Evolutionary conservation across 2,888 invertebrate species (phyloP).

Genomic region (Drosophila helvetica): DNA sequence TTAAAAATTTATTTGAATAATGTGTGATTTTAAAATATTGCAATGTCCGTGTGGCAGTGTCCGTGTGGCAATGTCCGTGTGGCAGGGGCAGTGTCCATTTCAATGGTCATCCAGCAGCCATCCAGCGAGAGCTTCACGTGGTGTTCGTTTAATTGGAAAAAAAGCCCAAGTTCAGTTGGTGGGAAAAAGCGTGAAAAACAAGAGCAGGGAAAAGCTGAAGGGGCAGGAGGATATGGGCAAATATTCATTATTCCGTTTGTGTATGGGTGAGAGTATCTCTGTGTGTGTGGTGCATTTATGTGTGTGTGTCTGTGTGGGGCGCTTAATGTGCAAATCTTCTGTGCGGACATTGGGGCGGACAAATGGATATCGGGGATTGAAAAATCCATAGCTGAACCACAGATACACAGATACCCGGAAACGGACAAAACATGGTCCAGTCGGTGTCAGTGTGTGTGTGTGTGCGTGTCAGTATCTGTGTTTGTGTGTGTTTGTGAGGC

Average conservation of each 20-base stretch:
- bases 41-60: constrained; percentile 26
- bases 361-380: constrained; percentile 81
- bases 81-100: constrained; percentile 12
- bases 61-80: constrained; percentile 1
- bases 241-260: constrained; percentile 83
- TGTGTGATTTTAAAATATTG: constrained; percentile 81
- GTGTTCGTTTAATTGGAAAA: constrained; percentile 77
- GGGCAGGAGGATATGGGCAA: constrained; percentile 15
- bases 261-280: constrained; percentile 43
- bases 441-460: background rate
- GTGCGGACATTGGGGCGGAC: constrained; percentile 77
- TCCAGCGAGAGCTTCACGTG: constrained; percentile 51
- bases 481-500: constrained; percentile 23
- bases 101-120: constrained; percentile 8
- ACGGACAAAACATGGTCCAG: constrained; percentile 5
- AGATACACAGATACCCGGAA: constrained; percentile 62
- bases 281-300: constrained; percentile 43
- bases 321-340: constrained; percentile 82
- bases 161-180: constrained; percentile 48
- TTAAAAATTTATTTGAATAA: constrained; percentile 82
- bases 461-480: constrained; percentile 32
- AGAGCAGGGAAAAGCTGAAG: constrained; percentile 7
- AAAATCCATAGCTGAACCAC: constrained; percentile 81
- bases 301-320: constrained; percentile 51
- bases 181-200: constrained; percentile 37